These are phyloP conservation scores for Phylloscopus collybita DNA, from an alignment of 2,797 vertebrate genomes.

Conservation along the genomic window DNA sequence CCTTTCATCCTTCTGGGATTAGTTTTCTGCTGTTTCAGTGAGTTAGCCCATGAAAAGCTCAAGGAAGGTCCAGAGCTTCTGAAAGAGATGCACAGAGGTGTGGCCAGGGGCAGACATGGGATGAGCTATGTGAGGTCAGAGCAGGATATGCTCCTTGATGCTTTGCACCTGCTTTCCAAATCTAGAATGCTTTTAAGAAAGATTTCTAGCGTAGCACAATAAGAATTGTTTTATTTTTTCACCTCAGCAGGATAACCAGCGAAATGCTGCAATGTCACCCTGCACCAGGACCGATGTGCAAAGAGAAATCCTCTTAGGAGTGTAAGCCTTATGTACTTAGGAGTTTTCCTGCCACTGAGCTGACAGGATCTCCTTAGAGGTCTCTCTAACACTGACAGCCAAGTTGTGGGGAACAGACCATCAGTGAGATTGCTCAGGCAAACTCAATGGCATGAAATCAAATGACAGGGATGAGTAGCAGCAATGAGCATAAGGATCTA, in stretches of 20 bases:
- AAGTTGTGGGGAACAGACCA: background rate
- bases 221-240: background rate
- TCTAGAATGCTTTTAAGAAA: background rate
- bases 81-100: background rate
- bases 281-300: accelerated
- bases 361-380: background rate
- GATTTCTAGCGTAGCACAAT: background rate
- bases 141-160: background rate
- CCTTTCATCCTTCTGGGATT: background rate
- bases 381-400: background rate
- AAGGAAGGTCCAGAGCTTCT: background rate
- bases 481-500: background rate
- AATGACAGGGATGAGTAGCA: background rate
- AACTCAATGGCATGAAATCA: background rate
- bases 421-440: background rate
- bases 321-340: background rate
- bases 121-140: background rate
- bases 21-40: background rate
- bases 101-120: too few relatives aligned
- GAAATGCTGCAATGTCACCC: background rate
- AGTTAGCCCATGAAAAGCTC: background rate
- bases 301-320: background rate
- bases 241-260: background rate
- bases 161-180: background rate
- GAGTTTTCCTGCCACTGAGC: background rate